phyloP scores from a whole-genome alignment of 2,888 invertebrate genomes.

The Exephanes ischioxanthus region DNA sequence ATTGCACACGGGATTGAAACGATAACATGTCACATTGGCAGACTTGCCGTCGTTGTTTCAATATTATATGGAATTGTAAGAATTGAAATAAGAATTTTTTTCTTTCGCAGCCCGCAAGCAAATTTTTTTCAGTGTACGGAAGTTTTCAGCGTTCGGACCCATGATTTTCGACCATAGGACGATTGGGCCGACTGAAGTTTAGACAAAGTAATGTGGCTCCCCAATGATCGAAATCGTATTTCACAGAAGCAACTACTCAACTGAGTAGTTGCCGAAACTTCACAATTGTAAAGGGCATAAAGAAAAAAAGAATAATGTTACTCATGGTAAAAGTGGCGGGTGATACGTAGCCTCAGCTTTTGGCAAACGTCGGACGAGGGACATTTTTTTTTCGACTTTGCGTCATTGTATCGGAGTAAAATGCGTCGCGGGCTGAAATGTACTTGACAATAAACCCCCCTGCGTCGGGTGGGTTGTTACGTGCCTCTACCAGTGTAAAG shows the following conservation, averaged over 20 bases:
- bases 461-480: slow-evolving; percentile 3
- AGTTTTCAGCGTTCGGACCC: too few relatives aligned
- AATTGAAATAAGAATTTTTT: too few relatives aligned
- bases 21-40: too few relatives aligned
- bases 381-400: slow-evolving; percentile 53
- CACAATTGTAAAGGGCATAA: neutral
- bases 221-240: too few relatives aligned
- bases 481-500: neutral
- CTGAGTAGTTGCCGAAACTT: neutral
- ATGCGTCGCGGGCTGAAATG: slow-evolving; percentile 72
- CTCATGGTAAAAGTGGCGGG: neutral
- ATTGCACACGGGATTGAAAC: too few relatives aligned
- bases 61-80: too few relatives aligned
- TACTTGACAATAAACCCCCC: slow-evolving; percentile 73
- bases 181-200: too few relatives aligned
- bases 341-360: slow-evolving; percentile 68
- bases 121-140: too few relatives aligned
- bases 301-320: neutral
- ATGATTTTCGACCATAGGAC: too few relatives aligned
- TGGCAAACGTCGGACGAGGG: slow-evolving; percentile 71
- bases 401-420: slow-evolving; percentile 69
- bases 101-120: too few relatives aligned
- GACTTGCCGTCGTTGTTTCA: too few relatives aligned
- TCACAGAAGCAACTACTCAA: neutral
- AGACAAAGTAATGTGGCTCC: too few relatives aligned